Evolutionary conservation across 2,888 invertebrate species (phyloP).

Genomic region (Leucoptera coffeella): DNA sequence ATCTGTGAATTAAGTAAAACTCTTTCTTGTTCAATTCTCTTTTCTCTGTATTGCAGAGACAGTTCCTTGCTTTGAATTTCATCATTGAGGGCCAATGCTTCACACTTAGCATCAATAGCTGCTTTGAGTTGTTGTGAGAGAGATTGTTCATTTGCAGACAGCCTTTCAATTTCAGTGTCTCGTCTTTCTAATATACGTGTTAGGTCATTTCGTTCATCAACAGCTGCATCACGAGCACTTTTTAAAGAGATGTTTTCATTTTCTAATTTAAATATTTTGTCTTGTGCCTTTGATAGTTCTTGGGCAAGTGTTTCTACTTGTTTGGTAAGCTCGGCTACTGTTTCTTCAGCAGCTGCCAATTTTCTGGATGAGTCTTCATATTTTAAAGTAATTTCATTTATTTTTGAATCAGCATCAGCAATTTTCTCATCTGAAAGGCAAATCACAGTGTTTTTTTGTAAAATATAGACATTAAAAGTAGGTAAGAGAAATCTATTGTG

Average conservation of each 20-base stretch:
- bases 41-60: slow-evolving; percentile 73
- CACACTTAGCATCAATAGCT: slow-evolving; percentile 77
- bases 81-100: slow-evolving; percentile 72
- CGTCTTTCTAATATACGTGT: slow-evolving; percentile 66
- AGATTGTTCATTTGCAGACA: slow-evolving; percentile 61
- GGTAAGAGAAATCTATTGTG: no score
- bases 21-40: slow-evolving; percentile 77
- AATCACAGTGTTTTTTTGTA: no score
- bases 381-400: slow-evolving; percentile 54
- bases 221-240: slow-evolving; percentile 61
- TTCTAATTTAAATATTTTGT: slow-evolving; percentile 58
- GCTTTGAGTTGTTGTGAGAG: slow-evolving; percentile 68
- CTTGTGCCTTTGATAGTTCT: slow-evolving; percentile 60
- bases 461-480: no score
- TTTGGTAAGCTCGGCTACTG: slow-evolving; percentile 56
- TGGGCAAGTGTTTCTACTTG: slow-evolving; percentile 57
- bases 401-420: slow-evolving; percentile 42
- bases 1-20: slow-evolving; percentile 71
- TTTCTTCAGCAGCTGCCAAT: slow-evolving; percentile 55
- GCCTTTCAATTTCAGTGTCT: slow-evolving; percentile 65
- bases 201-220: slow-evolving; percentile 71
- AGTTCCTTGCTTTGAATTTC: slow-evolving; percentile 78
- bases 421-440: slow-evolving; percentile 54
- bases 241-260: slow-evolving; percentile 60
- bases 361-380: slow-evolving; percentile 59